Base-by-base conservation (phyloP, 92 coral and sea anemone species). In the Plumapathes pennacea region DNA sequence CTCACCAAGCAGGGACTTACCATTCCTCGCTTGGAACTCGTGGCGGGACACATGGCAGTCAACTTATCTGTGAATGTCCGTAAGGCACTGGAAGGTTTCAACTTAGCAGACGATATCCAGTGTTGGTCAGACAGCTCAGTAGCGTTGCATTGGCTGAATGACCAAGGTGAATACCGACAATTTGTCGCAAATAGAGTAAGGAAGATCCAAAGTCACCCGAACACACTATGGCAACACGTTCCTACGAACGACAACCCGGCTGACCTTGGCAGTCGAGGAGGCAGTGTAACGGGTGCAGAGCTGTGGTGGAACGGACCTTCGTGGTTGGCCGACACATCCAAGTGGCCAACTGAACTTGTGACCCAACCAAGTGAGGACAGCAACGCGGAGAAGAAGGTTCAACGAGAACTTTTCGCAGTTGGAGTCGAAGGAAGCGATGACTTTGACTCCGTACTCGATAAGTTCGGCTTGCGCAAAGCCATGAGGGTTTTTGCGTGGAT, bases 121-220 rank as follows among this genome's bases (percentile, higher is more conserved):
- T 72, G 71, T 25, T 70, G 59, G 68, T 22, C 57, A 7, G 68
- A 59, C 22, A 71, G 70, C 42, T 58, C 61, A 11, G 78, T 49
- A 5, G 78, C 70, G n/a, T n/a, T 71, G 24, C 70, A 59, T 43
- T 71, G 69, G 54, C 17, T 60, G 33, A 38, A 53, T 46, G 60
- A 71, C 52, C 38, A 48, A 10, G 78, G 67, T n/a, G 50, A 69
- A 22, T 69, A 57, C 22, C 68, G 68, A 15, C 77, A 69, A 28
- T 57, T 69, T 40, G 59, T 57, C 4, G 46, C 77, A 18, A 59
- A 71, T 40, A 42, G 69, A 10, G 51, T 60, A 6, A 13, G 36
- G 22, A 71, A 62, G 49, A 73, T 73, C n/a, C 72, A 62, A n/a
- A 62, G 64, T 30, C 72, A 73, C 46, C 64, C 80, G 17, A 73